These are phyloP conservation scores for Aphis gossypii DNA, from an alignment of 1,140 invertebrate genomes.

Conservation along the genomic window DNA sequence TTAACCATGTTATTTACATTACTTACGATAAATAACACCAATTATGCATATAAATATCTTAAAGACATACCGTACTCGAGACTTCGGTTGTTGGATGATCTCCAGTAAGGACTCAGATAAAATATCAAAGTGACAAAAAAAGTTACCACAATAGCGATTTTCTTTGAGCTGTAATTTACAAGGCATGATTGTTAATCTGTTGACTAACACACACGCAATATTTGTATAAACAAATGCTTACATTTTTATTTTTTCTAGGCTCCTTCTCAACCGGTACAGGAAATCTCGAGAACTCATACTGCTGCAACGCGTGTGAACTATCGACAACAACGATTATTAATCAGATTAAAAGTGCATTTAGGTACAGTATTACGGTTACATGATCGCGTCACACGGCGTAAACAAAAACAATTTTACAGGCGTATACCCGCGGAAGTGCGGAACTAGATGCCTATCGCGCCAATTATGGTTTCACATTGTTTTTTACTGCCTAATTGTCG, in stretches of 20 bases:
- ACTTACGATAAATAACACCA: not conserved
- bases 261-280: conserved; percentile 52
- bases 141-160: conserved; percentile 22
- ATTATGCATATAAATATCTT: not conserved
- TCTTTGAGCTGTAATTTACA: conserved; percentile 37
- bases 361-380: not conserved
- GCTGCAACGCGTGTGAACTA: not conserved
- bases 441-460: not conserved
- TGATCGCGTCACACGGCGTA: not conserved
- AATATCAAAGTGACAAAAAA: not conserved
- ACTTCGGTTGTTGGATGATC: not conserved
- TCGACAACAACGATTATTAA: not conserved
- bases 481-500: not conserved
- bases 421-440: not conserved
- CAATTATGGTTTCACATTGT: not conserved
- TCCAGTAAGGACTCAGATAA: conserved; percentile 43
- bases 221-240: not conserved
- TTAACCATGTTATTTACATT: not conserved
- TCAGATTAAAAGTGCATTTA: not conserved
- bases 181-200: not conserved
- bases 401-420: not conserved
- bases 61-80: conserved; percentile 31
- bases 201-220: not conserved
- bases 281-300: conserved; percentile 50
- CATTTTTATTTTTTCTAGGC: conserved; percentile 58